phyloP scores from a whole-genome alignment of 23 tunicate species.

The Ciona savignyi region DNA sequence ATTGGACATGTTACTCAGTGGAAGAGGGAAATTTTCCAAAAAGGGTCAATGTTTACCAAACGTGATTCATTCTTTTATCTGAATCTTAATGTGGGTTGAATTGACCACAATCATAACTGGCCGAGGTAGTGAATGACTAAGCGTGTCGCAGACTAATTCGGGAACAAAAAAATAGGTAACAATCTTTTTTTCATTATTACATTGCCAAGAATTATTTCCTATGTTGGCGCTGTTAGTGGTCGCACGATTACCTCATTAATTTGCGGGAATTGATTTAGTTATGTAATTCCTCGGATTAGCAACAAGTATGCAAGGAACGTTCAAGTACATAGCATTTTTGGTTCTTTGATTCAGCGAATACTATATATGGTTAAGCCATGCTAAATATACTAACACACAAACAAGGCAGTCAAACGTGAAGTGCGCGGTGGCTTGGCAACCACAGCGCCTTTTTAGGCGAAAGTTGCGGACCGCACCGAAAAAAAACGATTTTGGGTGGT shows the following conservation, averaged over 20 bases:
- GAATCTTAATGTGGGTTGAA: too few species aligned
- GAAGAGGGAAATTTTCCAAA: too few species aligned
- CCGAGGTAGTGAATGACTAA: too few species aligned
- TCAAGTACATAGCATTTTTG: neutral
- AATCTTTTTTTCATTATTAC: too few species aligned
- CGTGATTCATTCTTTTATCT: too few species aligned
- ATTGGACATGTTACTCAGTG: too few species aligned
- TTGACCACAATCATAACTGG: too few species aligned
- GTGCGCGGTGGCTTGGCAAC: neutral
- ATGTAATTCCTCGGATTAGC: neutral
- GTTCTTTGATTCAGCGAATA: neutral
- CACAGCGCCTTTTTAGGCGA: conserved; percentile 1
- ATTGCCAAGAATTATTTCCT: too few species aligned
- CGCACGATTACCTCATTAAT: neutral
- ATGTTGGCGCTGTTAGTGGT: too few species aligned
- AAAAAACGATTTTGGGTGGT: neutral
- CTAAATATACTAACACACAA: neutral
- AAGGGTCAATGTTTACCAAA: too few species aligned
- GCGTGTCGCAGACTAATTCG: too few species aligned
- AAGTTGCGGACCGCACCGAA: neutral
- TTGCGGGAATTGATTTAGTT: neutral
- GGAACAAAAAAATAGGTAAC: too few species aligned
- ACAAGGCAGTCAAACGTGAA: conserved; percentile 1
- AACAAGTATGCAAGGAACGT: neutral
- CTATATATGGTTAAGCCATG: neutral